A percentile compares a stretch with the other conserved stretches of the same genome.
Conservation (phyloP, 2,113 vertebrate genomes). For the Dascyllus trimaculatus region DNA sequence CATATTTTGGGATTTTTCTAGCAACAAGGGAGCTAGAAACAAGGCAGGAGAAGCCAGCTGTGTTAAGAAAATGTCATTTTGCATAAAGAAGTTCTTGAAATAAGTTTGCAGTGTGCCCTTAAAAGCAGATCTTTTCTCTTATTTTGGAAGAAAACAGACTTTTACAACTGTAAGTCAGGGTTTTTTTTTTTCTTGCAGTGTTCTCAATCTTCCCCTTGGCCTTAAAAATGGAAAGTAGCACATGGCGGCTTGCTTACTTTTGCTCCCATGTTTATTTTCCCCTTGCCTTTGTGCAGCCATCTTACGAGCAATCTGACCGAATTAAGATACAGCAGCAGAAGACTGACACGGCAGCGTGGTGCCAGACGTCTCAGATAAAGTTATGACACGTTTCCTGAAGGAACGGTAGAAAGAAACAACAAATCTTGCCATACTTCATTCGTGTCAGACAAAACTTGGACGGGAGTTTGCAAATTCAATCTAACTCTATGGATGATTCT, state of each 20-base stretch:
- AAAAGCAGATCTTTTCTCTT: slow-evolving; percentile 12
- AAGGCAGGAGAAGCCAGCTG: neutral
- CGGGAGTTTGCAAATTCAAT: neutral
- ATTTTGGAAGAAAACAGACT: neutral
- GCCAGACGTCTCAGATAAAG: slow-evolving; percentile 44
- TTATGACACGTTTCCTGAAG: slow-evolving; percentile 23
- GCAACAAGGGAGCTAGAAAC: slow-evolving; percentile 28
- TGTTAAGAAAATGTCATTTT: slow-evolving; percentile 20
- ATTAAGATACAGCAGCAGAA: slow-evolving; percentile 49
- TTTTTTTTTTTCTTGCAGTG: neutral
- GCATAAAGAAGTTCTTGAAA: slow-evolving; percentile 22
- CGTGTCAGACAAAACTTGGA: neutral
- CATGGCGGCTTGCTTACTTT: slow-evolving; percentile 44
- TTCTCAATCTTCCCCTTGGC: slow-evolving; percentile 6
- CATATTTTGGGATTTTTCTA: slow-evolving; percentile 14
- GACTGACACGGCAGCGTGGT: slow-evolving; percentile 30
- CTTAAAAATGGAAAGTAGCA: slow-evolving; percentile 48
- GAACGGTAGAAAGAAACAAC: neutral
- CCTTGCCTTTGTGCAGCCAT: slow-evolving; percentile 51
- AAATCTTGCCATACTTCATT: slow-evolving; percentile 3
- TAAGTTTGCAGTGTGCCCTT: slow-evolving; percentile 30
- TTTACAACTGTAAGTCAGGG: neutral
- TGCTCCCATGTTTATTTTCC: slow-evolving; percentile 68
- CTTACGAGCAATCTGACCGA: slow-evolving; percentile 48
- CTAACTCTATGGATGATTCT: slow-evolving; percentile 7